Percentiles rank a stretch among this genome's conserved stretches.
These are phyloP conservation scores for Orthonyx spaldingii DNA, from an alignment of 2,113 vertebrate genomes.

Conservation along the genomic window DNA sequence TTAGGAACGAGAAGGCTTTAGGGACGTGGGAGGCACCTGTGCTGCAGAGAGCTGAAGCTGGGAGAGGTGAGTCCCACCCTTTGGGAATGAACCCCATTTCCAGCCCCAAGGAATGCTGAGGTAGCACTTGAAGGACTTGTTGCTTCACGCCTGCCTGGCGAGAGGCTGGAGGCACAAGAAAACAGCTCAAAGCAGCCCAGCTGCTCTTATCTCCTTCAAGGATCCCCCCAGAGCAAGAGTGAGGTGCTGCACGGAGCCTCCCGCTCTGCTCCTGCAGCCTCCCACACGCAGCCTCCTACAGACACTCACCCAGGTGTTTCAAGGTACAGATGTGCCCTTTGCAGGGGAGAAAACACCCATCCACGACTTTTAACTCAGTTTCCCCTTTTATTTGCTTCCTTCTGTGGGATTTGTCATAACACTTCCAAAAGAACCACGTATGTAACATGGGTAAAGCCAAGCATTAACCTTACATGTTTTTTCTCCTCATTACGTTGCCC, in stretches of 20 bases:
- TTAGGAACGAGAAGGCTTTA: neutral
- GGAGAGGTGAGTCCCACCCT: neutral
- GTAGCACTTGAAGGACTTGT: neutral
- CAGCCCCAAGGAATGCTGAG: neutral
- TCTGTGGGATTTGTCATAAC: neutral
- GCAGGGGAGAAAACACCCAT: neutral
- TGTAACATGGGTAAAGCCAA: neutral
- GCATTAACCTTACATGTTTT: neutral
- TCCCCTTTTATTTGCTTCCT: neutral
- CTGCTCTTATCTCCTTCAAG: neutral
- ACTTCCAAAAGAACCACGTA: accelerated
- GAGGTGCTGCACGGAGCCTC: neutral
- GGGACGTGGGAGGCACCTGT: neutral
- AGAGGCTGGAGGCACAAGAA: neutral
- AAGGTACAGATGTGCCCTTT: neutral
- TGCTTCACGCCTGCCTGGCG: neutral
- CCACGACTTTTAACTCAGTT: neutral
- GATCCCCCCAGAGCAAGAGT: neutral
- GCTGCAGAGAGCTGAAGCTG: neutral
- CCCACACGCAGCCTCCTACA: neutral
- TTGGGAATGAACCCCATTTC: neutral
- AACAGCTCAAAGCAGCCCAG: neutral
- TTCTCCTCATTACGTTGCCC: neutral
- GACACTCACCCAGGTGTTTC: neutral
- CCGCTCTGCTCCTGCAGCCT: neutral